Evolutionary conservation across 2,888 invertebrate species (phyloP).

Genomic region (Alsophila aescularia): DNA sequence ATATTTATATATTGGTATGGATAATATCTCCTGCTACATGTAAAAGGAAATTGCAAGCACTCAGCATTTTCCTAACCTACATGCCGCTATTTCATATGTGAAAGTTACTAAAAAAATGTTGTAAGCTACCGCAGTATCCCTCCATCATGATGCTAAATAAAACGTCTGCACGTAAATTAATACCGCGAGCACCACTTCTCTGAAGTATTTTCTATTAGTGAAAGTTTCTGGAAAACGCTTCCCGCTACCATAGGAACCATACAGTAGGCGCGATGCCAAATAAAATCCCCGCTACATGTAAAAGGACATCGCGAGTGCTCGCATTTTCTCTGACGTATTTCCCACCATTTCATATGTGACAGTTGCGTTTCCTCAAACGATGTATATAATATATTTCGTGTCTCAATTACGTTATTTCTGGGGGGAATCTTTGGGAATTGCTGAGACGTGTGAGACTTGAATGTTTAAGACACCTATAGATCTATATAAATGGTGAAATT

Average conservation of each 20-base stretch:
- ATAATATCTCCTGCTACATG: constrained; percentile 15
- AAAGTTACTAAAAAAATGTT: too few species aligned
- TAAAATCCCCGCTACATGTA: constrained; percentile 26
- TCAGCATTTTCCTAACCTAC: constrained; percentile 15
- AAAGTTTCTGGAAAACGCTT: too few species aligned
- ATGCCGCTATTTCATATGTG: constrained; percentile 15
- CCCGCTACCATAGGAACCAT: not conserved
- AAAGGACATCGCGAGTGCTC: constrained; percentile 12
- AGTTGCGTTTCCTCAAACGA: constrained; percentile 12
- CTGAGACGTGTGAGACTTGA: not conserved
- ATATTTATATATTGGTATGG: too few species aligned
- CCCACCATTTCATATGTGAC: constrained; percentile 17
- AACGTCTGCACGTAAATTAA: too few species aligned
- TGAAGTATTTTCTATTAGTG: too few species aligned
- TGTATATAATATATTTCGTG: constrained; percentile 10
- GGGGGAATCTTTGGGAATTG: constrained; percentile 12
- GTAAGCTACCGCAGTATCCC: too few species aligned
- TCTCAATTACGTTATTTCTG: constrained; percentile 13
- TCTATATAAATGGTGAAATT: too few species aligned
- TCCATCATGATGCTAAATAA: too few species aligned
- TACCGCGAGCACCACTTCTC: too few species aligned
- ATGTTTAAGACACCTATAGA: too few species aligned
- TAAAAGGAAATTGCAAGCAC: constrained; percentile 9
- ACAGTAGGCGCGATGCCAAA: constrained; percentile 32
- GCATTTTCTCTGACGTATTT: constrained; percentile 18